Evolutionary conservation across 2,888 invertebrate genomes (phyloP), one percentile per base, ranked within the genome.

Genomic region (Drosophila emarginata): DNA sequence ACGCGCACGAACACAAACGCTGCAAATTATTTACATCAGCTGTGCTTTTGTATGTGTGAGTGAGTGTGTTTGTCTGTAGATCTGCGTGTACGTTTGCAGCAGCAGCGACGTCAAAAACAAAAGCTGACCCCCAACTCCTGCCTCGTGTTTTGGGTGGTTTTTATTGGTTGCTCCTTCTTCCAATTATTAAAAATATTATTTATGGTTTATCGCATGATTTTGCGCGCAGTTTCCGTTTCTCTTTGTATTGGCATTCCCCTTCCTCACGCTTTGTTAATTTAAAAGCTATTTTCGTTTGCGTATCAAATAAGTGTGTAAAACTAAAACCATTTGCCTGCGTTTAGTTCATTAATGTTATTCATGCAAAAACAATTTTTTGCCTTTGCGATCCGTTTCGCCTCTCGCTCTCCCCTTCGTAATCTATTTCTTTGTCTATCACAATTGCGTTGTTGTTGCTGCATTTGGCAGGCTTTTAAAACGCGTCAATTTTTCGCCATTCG

Each of bases 341-440:
- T 58, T 52, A 51, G 39, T 54, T 45, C 53, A 61, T 61, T 61
- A 71, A 72, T 59, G 39, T 52, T 59, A 39, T 62, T 67, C 59
- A 54, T 63, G 54, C 59, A 45, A 56, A 56, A 60, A 45, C 21
- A 54, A 72, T 54, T 65, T 65, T 61, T 51, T 26, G 39, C 59
- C 60, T 39, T 63, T 63, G 40, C 40, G 39, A 14, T 37, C 26
- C 26, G 40, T 61, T 45, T 72, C 61, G 58, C 54, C 18, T 57
- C 58, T 64, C 26, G 56, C 64, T 71, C 60, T 63, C 37, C 67
- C 69, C 82, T 77, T 65, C 72, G 78, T 86, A 86, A 88, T 84
- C 79, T 85, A 88, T 84, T 85, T 88, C 88, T 85, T 85, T 85
- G 84, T 85, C 84, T 84, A 84, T 84, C 87, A 88, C 88, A 85